Conservation (phyloP, 2,888 invertebrate genomes). For the Xylophagus ater region DNA sequence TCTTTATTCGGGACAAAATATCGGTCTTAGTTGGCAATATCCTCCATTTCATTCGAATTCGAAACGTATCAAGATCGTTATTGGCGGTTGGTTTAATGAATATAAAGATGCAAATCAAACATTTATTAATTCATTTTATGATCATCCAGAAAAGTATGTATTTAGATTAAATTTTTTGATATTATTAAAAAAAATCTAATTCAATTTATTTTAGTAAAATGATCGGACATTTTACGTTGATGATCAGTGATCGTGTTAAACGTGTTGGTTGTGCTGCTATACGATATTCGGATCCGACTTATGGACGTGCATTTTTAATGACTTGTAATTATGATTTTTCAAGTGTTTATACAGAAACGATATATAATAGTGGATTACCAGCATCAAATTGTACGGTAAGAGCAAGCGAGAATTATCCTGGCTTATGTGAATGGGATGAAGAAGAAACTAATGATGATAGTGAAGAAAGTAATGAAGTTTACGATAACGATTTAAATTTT, state of each 20-base stretch:
- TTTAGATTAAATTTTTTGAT: neutral
- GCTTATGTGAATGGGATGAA: constrained; percentile 30
- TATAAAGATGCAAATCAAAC: constrained; percentile 31
- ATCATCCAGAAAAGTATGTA: constrained; percentile 28
- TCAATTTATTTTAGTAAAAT: constrained; percentile 25
- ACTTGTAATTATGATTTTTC: constrained; percentile 36
- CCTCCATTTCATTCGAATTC: constrained; percentile 32
- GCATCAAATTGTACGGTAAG: constrained; percentile 27
- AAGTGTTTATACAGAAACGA: constrained; percentile 28
- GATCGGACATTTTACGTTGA: constrained; percentile 34
- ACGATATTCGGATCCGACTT: constrained; percentile 20
- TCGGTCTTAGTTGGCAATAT: constrained; percentile 32
- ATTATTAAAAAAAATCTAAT: neutral
- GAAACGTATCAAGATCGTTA: constrained; percentile 31
- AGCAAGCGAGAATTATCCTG: constrained; percentile 26
- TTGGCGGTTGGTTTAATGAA: constrained; percentile 33
- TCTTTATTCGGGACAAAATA: constrained; percentile 32
- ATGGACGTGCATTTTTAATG: constrained; percentile 25
- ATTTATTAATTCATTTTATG: constrained; percentile 27
- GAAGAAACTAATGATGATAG: constrained; percentile 24
- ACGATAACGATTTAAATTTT: constrained; percentile 21
- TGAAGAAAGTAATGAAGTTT: constrained; percentile 25
- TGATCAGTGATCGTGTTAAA: constrained; percentile 32
- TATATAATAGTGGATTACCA: constrained; percentile 28
- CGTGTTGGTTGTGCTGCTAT: constrained; percentile 34